Evolutionary conservation across 1,140 invertebrate species (phyloP), one percentile per base, ranked within the genome.

Genomic region (Brachionus rotundiformis): DNA sequence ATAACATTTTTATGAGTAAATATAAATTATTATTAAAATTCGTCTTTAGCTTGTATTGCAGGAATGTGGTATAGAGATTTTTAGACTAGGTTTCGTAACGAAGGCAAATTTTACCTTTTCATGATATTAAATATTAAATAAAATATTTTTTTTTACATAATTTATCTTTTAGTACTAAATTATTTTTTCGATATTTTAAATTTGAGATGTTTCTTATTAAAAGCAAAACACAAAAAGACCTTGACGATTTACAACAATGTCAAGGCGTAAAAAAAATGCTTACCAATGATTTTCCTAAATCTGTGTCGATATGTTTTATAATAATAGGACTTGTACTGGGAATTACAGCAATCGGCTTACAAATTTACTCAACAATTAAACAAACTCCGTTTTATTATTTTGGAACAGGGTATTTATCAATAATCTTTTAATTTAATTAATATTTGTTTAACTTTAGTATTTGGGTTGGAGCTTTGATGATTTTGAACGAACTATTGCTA

Each of bases 341-440:
- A 11, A 3, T 73, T 1, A 13, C 19, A 27, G 68, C 39, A 11
- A 44, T 73, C 7, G 23, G 33, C 4, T n/a, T 73, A 2, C 68
- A 73, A 44, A 27, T 73, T 19, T 73, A 44, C 44, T 41, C 68
- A 44, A 73, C 44, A 5, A 29, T n/a, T 25, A 23, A 44, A 3
- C 2, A 73, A 25, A 31, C 68, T 23, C 39, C 39, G 13, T 25
- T 73, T 5, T 73, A 73, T 25, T 73, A 23, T 13, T 25, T 73
- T 23, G 68, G 68, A 73, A 73, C 68, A 44, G 68, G 68, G 68
- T 73, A n/a, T n/a, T n/a, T n/a, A n/a, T n/a, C n/a, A 44, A 47
- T 19, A 71, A 41, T 3, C 39, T 41, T 41, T 2, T 13, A 41
- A 41, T 41, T 11, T 11, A n/a, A n/a, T n/a, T n/a, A 41, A 10